Base-by-base conservation (phyloP, 2,113 vertebrate species). In the Labeo rohita region DNA sequence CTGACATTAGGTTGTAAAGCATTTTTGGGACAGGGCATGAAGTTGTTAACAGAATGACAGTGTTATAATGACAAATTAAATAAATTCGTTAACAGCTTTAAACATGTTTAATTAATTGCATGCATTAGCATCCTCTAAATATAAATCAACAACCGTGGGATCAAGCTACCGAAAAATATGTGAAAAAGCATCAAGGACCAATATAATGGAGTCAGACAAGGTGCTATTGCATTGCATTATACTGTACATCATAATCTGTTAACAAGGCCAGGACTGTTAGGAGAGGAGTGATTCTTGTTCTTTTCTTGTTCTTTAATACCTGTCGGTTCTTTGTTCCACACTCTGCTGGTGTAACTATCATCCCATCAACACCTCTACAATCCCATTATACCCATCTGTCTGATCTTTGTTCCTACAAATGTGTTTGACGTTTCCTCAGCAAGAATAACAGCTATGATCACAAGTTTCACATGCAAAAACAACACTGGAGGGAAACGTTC, bases 311-410 rank as follows among this genome's bases (percentile, higher is more conserved):
- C 15, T 83, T 70, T n/a, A 52, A 93, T 88, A 83, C 90, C 79
- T 92, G 91, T 91, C 93, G 89, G 92, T 87, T 90, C 90, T 87
- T 87, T 90, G 91, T 90, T 93, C 92, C 92, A 90, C 89, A 70
- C 68, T 84, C 89, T 92, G 92, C 93, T 92, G 90, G 88, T 91
- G 91, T 90, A 93, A 91, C 92, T 93, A 94, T 93, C 91, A 93
- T 89, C 90, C 85, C 92, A 91, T 94, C 94, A 95, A 94, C 94
- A 94, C 87, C 93, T 93, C 93, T 89, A 90, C 92, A 95, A 94
- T 94, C 93, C 94, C 91, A 92, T 93, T 93, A 86, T 79, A 76
- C 66, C 83, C 91, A 91, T 89, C 91, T 90, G 91, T 89, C 91
- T 90, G 92, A 91, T 91, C 90, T 90, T 89, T 89, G 87, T 89